Evolutionary conservation across 2,888 invertebrate species (phyloP).

Genomic region (Orthosia gothica): DNA sequence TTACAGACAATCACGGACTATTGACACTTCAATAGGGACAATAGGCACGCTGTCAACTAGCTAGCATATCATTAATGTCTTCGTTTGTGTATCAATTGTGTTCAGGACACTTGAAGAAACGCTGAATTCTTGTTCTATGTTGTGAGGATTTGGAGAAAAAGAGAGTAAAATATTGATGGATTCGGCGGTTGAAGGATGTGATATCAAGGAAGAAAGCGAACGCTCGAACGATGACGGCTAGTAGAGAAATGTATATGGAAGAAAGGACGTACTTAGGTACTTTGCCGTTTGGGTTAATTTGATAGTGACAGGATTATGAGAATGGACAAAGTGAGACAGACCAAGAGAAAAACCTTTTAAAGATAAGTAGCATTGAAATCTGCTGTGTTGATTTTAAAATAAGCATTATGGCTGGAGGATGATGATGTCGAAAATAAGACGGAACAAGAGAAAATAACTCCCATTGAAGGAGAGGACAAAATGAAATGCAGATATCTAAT

Average conservation of each 20-base stretch:
- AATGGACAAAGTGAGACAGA: not conserved
- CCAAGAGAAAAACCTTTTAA: not conserved
- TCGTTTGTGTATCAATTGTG: slow-evolving; percentile 5
- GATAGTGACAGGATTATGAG: not conserved
- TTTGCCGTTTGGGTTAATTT: not conserved
- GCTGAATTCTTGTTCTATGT: not conserved
- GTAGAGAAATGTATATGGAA: not conserved
- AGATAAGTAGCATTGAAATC: too few species aligned
- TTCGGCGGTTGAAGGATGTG: not conserved
- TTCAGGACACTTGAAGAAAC: not conserved
- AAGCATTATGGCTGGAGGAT: too few species aligned
- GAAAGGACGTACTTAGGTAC: not conserved
- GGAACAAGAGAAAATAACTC: too few species aligned
- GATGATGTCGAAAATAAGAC: too few species aligned
- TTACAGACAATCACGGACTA: slow-evolving; percentile 61
- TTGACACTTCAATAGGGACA: slow-evolving; percentile 56
- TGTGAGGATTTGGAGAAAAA: not conserved
- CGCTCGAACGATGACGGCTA: too few species aligned
- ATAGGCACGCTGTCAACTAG: slow-evolving; percentile 30
- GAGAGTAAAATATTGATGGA: not conserved
- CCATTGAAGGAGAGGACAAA: too few species aligned
- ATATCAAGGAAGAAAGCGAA: not conserved
- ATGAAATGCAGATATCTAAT: not conserved
- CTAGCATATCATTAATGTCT: slow-evolving; percentile 44
- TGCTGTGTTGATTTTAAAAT: too few species aligned